Conservation (phyloP, 2,113 vertebrate species). For the Hemicordylus capensis region DNA sequence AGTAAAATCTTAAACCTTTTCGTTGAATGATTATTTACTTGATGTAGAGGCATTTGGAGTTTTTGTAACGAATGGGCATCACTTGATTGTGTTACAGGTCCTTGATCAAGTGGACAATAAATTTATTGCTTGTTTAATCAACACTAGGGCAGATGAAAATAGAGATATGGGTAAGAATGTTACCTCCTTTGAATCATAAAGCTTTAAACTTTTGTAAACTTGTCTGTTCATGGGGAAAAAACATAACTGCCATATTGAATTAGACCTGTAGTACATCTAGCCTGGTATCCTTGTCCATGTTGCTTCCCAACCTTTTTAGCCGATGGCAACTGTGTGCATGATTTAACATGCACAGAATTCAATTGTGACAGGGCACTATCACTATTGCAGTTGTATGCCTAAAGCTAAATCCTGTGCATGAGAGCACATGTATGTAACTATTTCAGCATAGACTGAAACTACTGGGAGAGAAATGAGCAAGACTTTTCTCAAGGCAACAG, state of each 20-base stretch:
- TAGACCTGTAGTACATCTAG: background rate
- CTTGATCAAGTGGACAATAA: slow-evolving; percentile 98
- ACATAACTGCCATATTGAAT: background rate
- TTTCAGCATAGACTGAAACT: background rate
- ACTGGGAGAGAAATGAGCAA: background rate
- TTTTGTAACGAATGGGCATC: background rate
- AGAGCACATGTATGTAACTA: background rate
- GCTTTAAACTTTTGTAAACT: slow-evolving; percentile 23
- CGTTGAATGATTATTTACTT: background rate
- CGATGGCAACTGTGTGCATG: background rate
- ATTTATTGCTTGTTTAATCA: slow-evolving; percentile 96
- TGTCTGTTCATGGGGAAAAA: slow-evolving; percentile 10
- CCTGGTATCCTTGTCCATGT: background rate
- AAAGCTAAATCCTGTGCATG: background rate
- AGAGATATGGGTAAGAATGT: slow-evolving; percentile 71
- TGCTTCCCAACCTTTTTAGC: background rate
- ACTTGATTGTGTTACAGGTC: slow-evolving; percentile 80
- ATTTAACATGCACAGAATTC: background rate
- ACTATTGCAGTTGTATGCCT: background rate
- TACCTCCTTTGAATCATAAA: background rate
- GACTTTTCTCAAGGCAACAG: background rate
- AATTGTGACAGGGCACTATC: background rate
- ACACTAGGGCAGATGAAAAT: slow-evolving; percentile 74
- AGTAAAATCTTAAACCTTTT: background rate
- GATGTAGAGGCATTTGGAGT: background rate